Base-by-base conservation (phyloP, 2,113 vertebrate genomes). In the Paratilapia polleni region DNA sequence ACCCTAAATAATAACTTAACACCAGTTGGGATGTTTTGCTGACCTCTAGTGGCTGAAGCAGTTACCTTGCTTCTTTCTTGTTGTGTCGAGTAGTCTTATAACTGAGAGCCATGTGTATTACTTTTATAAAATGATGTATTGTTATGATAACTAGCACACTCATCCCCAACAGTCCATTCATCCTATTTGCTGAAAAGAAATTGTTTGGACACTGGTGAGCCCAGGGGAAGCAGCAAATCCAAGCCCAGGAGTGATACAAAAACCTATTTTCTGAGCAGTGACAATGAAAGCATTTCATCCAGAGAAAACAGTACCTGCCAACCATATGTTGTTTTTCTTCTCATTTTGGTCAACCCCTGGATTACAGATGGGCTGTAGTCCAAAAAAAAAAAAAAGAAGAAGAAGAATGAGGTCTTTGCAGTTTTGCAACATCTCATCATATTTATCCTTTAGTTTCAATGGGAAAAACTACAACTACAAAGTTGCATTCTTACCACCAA, bases 131-230 rank as follows among this genome's bases (percentile, higher is more conserved):
- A 80, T 28, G 22, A 59, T 73, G 62, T 49, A 63, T 81, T 85
- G n/a, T 77, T 56, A 63, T 74, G 49, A 80, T 80, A 59, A 86
- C 3, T 26, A 62, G 61, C 1, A 0, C 36, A 54, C 66, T 79
- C 11, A 34, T 75, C 34, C 34, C 60, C 31, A 73, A 2, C 57
- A 60, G 63, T 66, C 52, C 26, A 13, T 24, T 83, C 59, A 75
- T 68, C 28, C 34, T 41, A 64, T 88, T 88, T 78, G 41, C 60
- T 58, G 20, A 58, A 70, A 82, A 83, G 4, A 76, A 88, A 78
- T 41, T 24, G 77, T 78, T 84, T 81, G 59, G 80, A 76, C 56
- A 14, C 22, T 43, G 34, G 2, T 5, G 19, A 75, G 73, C 54
- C n/a, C 75, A 47, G 34, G 28, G 61, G 54, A 82, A 7, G 38